Conservation (phyloP, 2,888 invertebrate genomes). For the Aplocera efformata region DNA sequence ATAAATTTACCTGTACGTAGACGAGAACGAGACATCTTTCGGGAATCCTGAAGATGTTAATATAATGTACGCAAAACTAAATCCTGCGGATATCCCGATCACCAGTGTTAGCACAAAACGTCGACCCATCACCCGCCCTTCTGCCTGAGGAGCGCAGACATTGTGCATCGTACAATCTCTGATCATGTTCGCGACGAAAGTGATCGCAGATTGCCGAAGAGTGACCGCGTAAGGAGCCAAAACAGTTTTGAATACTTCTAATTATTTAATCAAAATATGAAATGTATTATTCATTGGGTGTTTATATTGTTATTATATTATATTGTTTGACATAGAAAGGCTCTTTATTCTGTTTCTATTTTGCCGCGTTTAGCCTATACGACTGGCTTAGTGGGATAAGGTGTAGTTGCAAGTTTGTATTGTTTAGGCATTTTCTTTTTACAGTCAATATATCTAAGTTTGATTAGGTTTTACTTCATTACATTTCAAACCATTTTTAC, state of each 20-base stretch:
- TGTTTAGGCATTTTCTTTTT: too few relatives aligned
- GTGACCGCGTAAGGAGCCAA: constrained; percentile 19
- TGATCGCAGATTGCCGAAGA: constrained; percentile 19
- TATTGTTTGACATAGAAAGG: too few relatives aligned
- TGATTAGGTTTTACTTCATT: too few relatives aligned
- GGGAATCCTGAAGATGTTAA: constrained; percentile 80
- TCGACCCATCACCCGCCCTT: constrained; percentile 81
- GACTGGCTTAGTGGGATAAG: too few relatives aligned
- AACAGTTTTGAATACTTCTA: too few relatives aligned
- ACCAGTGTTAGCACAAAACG: constrained; percentile 86
- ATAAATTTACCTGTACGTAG: constrained; percentile 72
- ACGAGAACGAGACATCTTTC: constrained; percentile 63
- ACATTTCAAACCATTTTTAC: too few relatives aligned
- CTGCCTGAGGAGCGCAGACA: constrained; percentile 59
- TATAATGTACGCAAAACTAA: constrained; percentile 87
- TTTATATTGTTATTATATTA: too few relatives aligned
- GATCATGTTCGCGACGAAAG: constrained; percentile 25
- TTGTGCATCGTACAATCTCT: constrained; percentile 27
- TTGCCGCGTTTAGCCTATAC: too few relatives aligned
- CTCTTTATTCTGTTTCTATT: too few relatives aligned
- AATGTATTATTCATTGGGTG: neutral
- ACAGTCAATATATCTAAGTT: too few relatives aligned
- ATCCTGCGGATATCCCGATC: constrained; percentile 87
- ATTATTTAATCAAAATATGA: constrained; percentile 1
- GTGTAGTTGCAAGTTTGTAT: too few relatives aligned